Base-by-base conservation (phyloP, 2,888 invertebrate species). In the Deladenus siricidicola region DNA sequence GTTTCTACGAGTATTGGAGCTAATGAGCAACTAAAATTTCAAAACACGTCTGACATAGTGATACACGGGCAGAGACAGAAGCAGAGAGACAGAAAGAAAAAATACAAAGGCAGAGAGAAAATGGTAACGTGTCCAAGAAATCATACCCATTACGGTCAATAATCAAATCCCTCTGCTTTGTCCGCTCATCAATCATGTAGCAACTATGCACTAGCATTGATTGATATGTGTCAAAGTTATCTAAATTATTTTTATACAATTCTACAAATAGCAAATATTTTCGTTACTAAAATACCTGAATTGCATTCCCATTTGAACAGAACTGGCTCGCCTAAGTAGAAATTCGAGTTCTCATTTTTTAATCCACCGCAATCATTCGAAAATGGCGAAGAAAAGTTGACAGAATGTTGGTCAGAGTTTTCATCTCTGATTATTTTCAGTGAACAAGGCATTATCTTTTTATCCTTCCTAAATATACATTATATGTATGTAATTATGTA, bases 181-280 rank as follows among this genome's bases (percentile, higher is more conserved):
- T 58, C 26, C 21, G 10, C n/a, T 58, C 28, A 39, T 70, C 70
- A 39, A 68, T 55, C 17, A 65, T 17, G 19, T 29, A 49, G 34
- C 69, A 67, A 26, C 30, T 51, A 45, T 64, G 65, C 14, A 67
- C 59, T 21, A 68, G 47, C 43, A 70, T 56, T 10, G 60, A 67
- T 51, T 70, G 61, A 47, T 67, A 66, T 21, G 56, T 55, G 58
- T 67, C 67, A 52, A 62, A 67, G 29, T 67, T 43, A 17, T 67
- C 69, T 65, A 28, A 23, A 54, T 47, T 28, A n/a, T n/a, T n/a
- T n/a, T n/a, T n/a, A n/a, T n/a, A n/a, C n/a, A n/a, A n/a, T n/a
- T n/a, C n/a, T n/a, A n/a, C n/a, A n/a, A n/a, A n/a, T n/a, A n/a
- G n/a, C n/a, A n/a, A n/a, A n/a, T n/a, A n/a, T n/a, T n/a, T n/a